Evolutionary conservation across 2,888 invertebrate genomes (phyloP).

Genomic region (Sphaerophoria taeniata): DNA sequence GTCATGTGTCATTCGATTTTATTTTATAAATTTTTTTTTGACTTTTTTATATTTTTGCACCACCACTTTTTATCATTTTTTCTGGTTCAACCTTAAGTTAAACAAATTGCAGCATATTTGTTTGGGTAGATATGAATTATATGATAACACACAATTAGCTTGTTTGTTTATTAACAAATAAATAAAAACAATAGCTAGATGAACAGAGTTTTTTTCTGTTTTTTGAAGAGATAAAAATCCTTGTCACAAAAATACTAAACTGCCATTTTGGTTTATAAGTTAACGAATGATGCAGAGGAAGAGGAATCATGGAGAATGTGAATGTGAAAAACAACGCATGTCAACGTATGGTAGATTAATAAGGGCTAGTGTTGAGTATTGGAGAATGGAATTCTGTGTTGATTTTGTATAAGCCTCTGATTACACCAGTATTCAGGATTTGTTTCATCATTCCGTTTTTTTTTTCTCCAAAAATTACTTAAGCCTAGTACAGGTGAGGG

Average conservation of each 20-base stretch:
- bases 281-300: constrained; percentile 40
- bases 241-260: constrained; percentile 64
- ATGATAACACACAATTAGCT: constrained; percentile 26
- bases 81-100: neutral
- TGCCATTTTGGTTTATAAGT: constrained; percentile 58
- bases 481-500: too few relatives aligned
- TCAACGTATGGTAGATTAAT: constrained; percentile 17
- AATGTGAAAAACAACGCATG: constrained; percentile 13
- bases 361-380: constrained; percentile 40
- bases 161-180: constrained; percentile 66
- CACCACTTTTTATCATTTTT: constrained; percentile 37
- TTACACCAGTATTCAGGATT: too few relatives aligned
- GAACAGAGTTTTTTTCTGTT: constrained; percentile 23
- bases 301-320: constrained; percentile 25
- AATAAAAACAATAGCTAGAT: constrained; percentile 59
- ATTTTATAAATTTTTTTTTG: constrained; percentile 23
- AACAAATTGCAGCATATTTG: constrained; percentile 10
- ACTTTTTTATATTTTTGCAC: constrained; percentile 27
- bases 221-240: constrained; percentile 50
- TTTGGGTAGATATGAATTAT: constrained; percentile 3
- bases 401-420: neutral
- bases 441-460: too few relatives aligned
- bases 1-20: constrained; percentile 68
- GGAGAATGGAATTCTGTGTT: constrained; percentile 25
- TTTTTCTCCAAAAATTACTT: too few relatives aligned